phyloP scores from a whole-genome alignment of 2,113 vertebrate genomes.

The Onychostruthus taczanowskii region DNA sequence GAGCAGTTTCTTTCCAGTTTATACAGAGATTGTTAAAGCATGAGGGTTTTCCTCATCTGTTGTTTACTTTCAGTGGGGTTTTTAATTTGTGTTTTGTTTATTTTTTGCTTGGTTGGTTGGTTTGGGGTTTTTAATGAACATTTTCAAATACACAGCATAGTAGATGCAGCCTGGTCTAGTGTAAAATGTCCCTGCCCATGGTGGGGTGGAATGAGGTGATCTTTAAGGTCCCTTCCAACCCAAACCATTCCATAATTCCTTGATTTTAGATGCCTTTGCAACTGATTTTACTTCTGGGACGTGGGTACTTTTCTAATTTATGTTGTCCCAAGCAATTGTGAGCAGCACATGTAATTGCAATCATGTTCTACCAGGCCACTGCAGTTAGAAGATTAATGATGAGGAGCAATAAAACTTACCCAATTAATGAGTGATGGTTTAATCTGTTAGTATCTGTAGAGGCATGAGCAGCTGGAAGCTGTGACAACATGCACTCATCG shows the following conservation, averaged over 20 bases:
- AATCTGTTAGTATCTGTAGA: background rate
- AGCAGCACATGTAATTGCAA: background rate
- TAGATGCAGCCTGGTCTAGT: background rate
- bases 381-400: background rate
- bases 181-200: background rate
- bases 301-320: background rate
- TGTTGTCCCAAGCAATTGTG: accelerated
- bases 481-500: background rate
- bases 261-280: background rate
- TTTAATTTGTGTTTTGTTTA: background rate
- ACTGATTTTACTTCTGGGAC: background rate
- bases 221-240: background rate
- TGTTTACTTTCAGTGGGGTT: background rate
- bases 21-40: background rate
- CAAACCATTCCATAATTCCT: background rate
- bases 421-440: background rate
- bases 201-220: background rate
- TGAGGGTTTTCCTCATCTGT: background rate
- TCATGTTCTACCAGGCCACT: background rate
- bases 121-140: background rate
- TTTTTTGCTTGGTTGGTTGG: background rate
- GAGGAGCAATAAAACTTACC: background rate
- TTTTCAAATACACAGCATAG: background rate
- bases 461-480: background rate
- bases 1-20: background rate